A percentile compares a stretch with the other conserved stretches of the same genome.
These are phyloP conservation scores for Ctenoplectra terminalis DNA, from an alignment of 1,140 invertebrate species.

Conservation along the genomic window DNA sequence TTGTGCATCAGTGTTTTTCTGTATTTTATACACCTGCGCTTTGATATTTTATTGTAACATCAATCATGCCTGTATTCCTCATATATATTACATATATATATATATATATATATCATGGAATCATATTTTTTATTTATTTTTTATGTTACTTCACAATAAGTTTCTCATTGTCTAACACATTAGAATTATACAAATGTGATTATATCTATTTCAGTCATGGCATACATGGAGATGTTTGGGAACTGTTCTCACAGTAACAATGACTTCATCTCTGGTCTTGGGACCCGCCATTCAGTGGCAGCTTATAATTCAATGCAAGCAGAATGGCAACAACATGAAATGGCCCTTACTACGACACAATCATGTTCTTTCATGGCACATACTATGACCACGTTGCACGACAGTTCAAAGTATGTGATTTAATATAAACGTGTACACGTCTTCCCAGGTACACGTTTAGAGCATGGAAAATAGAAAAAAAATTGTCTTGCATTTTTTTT, in stretches of 20 bases:
- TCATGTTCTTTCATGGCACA: conserved; percentile 85
- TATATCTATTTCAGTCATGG: conserved; percentile 89
- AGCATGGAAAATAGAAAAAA: neutral
- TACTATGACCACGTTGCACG: conserved; percentile 79
- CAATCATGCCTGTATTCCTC: conserved; percentile 57
- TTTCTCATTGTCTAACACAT: neutral
- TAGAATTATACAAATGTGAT: conserved; percentile 47
- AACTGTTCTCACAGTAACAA: conserved; percentile 91
- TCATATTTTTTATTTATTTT: conserved; percentile 47
- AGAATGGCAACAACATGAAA: conserved; percentile 86
- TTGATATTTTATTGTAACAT: conserved; percentile 58
- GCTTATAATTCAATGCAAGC: conserved; percentile 89
- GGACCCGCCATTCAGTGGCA: conserved; percentile 90
- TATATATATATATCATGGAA: conserved; percentile 39
- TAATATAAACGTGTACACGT: neutral
- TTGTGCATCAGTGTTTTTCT: conserved; percentile 65
- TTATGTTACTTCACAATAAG: conserved; percentile 32
- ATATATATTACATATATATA: conserved; percentile 30
- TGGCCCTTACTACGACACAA: conserved; percentile 84
- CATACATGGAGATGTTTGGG: conserved; percentile 97
- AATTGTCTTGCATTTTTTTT: neutral
- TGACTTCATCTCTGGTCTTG: conserved; percentile 86
- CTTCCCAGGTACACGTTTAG: neutral
- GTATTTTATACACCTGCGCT: conserved; percentile 44
- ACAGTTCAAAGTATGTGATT: conserved; percentile 77